Base-by-base conservation (phyloP, 2,888 invertebrate species). In the Orthosia gothica region DNA sequence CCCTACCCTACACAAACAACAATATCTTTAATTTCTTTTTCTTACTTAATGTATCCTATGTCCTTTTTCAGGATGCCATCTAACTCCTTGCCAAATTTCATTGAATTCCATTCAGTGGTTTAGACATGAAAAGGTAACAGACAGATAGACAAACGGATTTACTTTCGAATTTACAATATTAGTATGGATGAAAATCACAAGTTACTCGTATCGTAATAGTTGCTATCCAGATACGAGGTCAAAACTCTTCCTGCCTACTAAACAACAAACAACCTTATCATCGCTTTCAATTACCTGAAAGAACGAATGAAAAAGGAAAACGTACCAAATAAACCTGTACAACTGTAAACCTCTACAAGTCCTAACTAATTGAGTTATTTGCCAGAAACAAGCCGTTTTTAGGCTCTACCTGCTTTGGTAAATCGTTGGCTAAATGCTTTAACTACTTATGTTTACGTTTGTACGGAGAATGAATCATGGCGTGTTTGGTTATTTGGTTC, bases 351-450 rank as follows among this genome's bases (percentile, higher is more conserved):
- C 15, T 58, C 49, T 54, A 64, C 54, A 54, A 64, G 64, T 68
- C 45, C 13, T 52, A 20, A 49, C 62, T 82, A 82, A 82, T 82
- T 82, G 83, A 73, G 82, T 73, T 76, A 72, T 82, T 82, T 79
- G 69, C 67, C 26, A 57, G 57, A 68, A 72, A 76, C 79, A 70
- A 76, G 67, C 47, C 16, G 67, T 58, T 74, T 82, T 70, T 82
- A 62, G 54, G 59, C 63, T 50, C n/a, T 18, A n/a, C 15, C 20
- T 64, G 65, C 47, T 65, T 68, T 26, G 32, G 32, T 57, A 40
- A 82, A 75, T 75, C 49, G 79, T 70, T 82, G 57, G 54, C 59
- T 57, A 52, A 74, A 82, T 65, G 20, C 32, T 2, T 69, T 54
- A 23, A 63, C 57, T 57, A 40, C 9, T 40, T 1, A 9, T 9